Base-by-base conservation (phyloP, 2,113 vertebrate species). In the Mungos mungo region DNA sequence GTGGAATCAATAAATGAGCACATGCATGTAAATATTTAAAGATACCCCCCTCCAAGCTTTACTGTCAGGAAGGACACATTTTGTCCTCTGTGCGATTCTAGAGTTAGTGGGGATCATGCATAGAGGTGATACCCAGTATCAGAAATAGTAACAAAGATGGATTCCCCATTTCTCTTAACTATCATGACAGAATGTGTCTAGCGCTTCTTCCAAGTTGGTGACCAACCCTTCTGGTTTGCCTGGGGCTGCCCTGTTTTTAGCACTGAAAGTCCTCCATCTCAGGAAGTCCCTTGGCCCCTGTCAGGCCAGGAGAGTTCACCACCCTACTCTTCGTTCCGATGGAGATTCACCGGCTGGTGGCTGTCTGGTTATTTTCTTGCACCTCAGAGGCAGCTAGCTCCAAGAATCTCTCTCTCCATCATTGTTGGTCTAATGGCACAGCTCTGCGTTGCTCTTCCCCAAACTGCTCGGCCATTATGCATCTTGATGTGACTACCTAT, bases 331-430 rank as follows among this genome's bases (percentile, higher is more conserved):
- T 4, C 2, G 52, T 33, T 4, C 4, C 25, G 10, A 9, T 35
- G 87, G 93, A 1, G 9, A 63, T 65, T 68, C 95, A 41, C 45
- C 35, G 6, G 1, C 3, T 45, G 15, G 16, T 57, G n/a, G 9
- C 35, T 1, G 0, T 16, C n/a, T 18, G 41, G 18, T 80, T 84
- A 0, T 71, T 93, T 86, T 95, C 50, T n/a, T 23, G 16, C 52
- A 66, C 54, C 13, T 45, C 8, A n/a, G 31, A 91, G 41, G 10
- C 47, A 82, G 54, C 84, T 47, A 19, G 47, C 79, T 92, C 71
- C 16, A 96, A 85, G 77, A 12, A 35, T 86, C 79, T 84, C 76
- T 86, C 79, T 84, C 76, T 95, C 86, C 38, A 27, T 96, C 54
- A 60, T n/a, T 9, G 0, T 80, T 94, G 96, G 25, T 93, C 90